Percentiles rank a stretch among this genome's conserved stretches.
These are phyloP conservation scores for Rhimphoctona megacephalus DNA, from an alignment of 2,888 invertebrate species.

Conservation along the genomic window DNA sequence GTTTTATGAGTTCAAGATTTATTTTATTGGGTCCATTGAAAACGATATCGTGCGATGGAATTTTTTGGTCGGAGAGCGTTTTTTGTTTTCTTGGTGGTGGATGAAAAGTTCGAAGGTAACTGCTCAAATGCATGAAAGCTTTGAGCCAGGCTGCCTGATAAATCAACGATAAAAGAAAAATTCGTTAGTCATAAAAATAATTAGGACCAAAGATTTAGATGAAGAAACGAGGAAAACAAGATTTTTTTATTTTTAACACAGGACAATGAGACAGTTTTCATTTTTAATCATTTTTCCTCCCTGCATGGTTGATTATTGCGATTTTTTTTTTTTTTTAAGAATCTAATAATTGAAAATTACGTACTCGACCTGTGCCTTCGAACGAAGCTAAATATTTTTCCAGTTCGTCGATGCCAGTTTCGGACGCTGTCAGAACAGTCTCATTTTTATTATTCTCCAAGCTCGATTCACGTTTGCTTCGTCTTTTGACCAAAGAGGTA, in stretches of 20 bases:
- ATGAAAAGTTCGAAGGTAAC: slow-evolving; percentile 57
- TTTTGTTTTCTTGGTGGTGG: slow-evolving; percentile 34
- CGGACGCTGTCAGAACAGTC: not conserved
- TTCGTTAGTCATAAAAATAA: not conserved
- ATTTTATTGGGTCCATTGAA: slow-evolving; percentile 36
- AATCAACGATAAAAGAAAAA: not conserved
- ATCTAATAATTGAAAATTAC: not conserved
- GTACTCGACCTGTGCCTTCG: slow-evolving; percentile 57
- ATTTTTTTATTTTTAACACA: too few species aligned
- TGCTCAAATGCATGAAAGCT: slow-evolving; percentile 62
- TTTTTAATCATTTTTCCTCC: too few species aligned
- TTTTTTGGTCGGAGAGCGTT: not conserved
- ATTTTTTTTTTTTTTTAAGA: not conserved
- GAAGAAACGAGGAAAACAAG: not conserved
- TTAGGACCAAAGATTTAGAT: not conserved
- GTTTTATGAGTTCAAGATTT: slow-evolving; percentile 23
- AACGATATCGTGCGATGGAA: slow-evolving; percentile 54
- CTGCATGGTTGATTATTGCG: too few species aligned
- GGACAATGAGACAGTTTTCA: too few species aligned
- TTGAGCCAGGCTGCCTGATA: slow-evolving; percentile 59
- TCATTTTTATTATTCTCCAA: not conserved
- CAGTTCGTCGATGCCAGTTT: slow-evolving; percentile 48
- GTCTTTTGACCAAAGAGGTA: slow-evolving; percentile 10
- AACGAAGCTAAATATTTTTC: slow-evolving; percentile 42
- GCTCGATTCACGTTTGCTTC: not conserved